Percentiles rank a stretch among this genome's conserved stretches.
Conservation (phyloP, 2,888 invertebrate species). For the Stegana nigrithorax region DNA sequence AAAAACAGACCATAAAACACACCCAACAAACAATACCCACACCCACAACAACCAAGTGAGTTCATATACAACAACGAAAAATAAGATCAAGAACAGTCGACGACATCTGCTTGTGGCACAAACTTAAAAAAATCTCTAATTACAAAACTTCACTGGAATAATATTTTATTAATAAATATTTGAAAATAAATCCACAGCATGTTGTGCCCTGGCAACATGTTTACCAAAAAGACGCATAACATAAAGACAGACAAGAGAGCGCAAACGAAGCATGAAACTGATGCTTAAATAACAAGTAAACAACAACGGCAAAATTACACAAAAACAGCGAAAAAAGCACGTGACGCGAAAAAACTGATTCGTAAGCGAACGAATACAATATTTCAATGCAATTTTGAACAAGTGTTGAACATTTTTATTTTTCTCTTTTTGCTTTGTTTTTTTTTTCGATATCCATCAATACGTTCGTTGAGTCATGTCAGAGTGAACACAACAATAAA, state of each 20-base stretch:
- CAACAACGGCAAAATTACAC: neutral
- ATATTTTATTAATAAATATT: constrained; percentile 1
- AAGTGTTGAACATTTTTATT: constrained; percentile 15
- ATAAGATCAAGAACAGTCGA: too few species aligned
- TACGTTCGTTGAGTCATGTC: too few species aligned
- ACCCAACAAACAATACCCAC: too few species aligned
- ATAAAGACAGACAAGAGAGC: neutral
- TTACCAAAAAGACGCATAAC: neutral
- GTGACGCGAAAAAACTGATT: neutral
- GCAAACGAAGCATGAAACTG: neutral
- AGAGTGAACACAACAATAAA: too few species aligned
- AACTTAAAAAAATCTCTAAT: neutral
- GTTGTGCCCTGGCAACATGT: neutral
- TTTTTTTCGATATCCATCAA: too few species aligned
- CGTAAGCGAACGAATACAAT: constrained; percentile 7
- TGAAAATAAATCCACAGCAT: too few species aligned
- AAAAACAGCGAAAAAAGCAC: neutral
- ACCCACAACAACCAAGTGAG: too few species aligned
- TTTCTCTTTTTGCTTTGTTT: too few species aligned
- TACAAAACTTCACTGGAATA: neutral
- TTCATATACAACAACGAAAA: too few species aligned
- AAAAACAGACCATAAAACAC: too few species aligned
- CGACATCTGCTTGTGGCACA: too few species aligned
- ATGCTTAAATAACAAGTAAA: neutral
- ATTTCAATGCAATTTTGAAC: constrained; percentile 23